Base-by-base conservation (phyloP, 2,797 vertebrate species). In the Phalloptychus januarius region DNA sequence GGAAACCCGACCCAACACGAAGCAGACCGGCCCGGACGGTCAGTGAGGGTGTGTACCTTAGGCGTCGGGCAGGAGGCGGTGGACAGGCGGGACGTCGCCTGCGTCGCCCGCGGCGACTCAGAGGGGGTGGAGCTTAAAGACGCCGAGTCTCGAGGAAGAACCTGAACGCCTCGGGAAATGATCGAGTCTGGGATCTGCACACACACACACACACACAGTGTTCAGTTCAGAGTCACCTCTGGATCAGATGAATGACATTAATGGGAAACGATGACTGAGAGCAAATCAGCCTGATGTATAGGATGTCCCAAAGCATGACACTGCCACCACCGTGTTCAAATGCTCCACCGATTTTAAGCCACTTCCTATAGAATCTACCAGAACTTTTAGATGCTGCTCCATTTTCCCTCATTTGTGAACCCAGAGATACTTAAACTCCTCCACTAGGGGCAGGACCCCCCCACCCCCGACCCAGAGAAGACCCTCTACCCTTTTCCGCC, bases 121-220 rank as follows among this genome's bases (percentile, higher is more conserved):
- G 97, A 99, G 86, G 97, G 97, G 90, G 97, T 99, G 93, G 97
- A 98, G 94, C 98, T 99, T 92, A 99, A 96, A 91, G 98, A 99
- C 83, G 97, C 97, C 38, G 97, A 98, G 90, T 99, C 98, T 93
- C 97, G 96, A 94, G 98, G 98, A 90, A 99, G 97, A 94, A 98
- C 97, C 96, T 99, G 98, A 95, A 99, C 97, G 72, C 98, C 98
- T 95, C 97, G 97, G 94, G 98, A 99, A 90, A 98, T 98, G 91
- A 99, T 98, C 86, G 97, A 98, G 92, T 99, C 97, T 95, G 98
- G 98, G 95, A 98, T 98, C 97, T 99, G 85, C 84, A 82, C 67
- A 78, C 73, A 78, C 50, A 78, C 71, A 79, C 76, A 78, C 69
- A 77, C 56, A 54, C 18, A 50, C 46, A 74, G 48, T 71, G 74